Percentiles rank a stretch among this genome's conserved stretches.
Conservation (phyloP, 2,888 invertebrate genomes). For the Mellilla xanthometata region DNA sequence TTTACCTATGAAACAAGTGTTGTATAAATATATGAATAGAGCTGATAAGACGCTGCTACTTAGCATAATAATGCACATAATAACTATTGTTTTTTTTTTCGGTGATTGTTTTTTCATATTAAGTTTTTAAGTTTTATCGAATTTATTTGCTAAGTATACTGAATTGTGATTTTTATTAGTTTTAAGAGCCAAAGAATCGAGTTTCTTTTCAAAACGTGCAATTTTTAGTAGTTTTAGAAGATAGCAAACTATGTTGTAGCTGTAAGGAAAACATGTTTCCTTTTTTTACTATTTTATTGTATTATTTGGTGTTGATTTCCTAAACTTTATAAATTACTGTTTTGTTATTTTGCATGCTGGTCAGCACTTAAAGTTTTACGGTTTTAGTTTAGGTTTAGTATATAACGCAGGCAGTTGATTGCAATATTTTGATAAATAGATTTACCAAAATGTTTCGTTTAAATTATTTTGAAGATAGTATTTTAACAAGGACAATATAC, state of each 20-base stretch:
- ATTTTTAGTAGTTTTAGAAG: slow-evolving; percentile 50
- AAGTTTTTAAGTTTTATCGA: slow-evolving; percentile 48
- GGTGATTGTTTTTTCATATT: slow-evolving; percentile 52
- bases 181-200: slow-evolving; percentile 74
- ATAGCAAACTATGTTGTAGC: slow-evolving; percentile 47
- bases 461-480: slow-evolving; percentile 51
- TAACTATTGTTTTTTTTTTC: slow-evolving; percentile 41
- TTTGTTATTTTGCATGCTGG: slow-evolving; percentile 61
- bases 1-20: slow-evolving; percentile 36
- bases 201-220: slow-evolving; percentile 67
- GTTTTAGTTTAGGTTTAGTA: slow-evolving; percentile 28
- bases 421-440: slow-evolving; percentile 9
- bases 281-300: slow-evolving; percentile 36
- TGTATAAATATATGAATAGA: slow-evolving; percentile 8
- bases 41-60: slow-evolving; percentile 25
- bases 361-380: slow-evolving; percentile 41
- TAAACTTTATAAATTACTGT: slow-evolving; percentile 39
- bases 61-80: slow-evolving; percentile 53
- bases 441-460: slow-evolving; percentile 19
- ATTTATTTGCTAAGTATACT: slow-evolving; percentile 52
- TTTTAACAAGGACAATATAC: slow-evolving; percentile 28
- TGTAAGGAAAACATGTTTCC: slow-evolving; percentile 53
- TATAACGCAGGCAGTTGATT: slow-evolving; percentile 29
- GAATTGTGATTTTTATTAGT: slow-evolving; percentile 64
- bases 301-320: slow-evolving; percentile 45